Evolutionary conservation across 2,797 vertebrate species (phyloP), one percentile per base, ranked within the genome.

Genomic region (Ciconia nigra): DNA sequence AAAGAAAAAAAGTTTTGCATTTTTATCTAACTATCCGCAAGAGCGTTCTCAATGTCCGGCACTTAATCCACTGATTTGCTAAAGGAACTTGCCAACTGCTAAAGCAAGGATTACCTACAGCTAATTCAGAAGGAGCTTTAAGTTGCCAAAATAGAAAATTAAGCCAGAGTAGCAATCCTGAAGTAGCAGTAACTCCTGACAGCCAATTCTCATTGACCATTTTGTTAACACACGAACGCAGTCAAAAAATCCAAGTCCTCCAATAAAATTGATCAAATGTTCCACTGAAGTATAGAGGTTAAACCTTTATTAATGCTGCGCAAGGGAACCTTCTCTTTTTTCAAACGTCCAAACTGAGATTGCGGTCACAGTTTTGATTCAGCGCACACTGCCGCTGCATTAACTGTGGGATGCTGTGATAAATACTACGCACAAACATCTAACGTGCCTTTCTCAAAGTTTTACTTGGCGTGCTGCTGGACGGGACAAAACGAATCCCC

Each of bases 71-170:
- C 46, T 11, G 46, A 92, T 67, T 87, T 51, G 81, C 80, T 83
- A 62, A 79, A 72, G 58, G 70, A 90, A 90, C 47, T 93, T 72
- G 73, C n/a, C 63, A 91, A 89, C 71, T 33, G 33, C 94, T 89
- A 87, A 89, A 92, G 81, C 51, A 69, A 87, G 81, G 77, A 94
- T 94, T 93, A 96, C 71, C 84, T 61, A 4, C 22, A 83, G 35
- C 81, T 82, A 91, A 93, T 83, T 93, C 84, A 83, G 70, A 80
- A 74, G 16, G 49, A 79, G 83, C 87, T 90, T 93, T 77, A 89
- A 77, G 17, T 87, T 89, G 74, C 74, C 82, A 49, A 87, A 91
- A 90, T 74, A 89, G 86, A 90, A 92, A 96, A 87, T 29, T 87
- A 96, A 92, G 81, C 81, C 3, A 3, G 25, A 70, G n/a, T 7